Conservation (phyloP, 2,113 vertebrate species). For the Sinocyclocheilus grahami region DNA sequence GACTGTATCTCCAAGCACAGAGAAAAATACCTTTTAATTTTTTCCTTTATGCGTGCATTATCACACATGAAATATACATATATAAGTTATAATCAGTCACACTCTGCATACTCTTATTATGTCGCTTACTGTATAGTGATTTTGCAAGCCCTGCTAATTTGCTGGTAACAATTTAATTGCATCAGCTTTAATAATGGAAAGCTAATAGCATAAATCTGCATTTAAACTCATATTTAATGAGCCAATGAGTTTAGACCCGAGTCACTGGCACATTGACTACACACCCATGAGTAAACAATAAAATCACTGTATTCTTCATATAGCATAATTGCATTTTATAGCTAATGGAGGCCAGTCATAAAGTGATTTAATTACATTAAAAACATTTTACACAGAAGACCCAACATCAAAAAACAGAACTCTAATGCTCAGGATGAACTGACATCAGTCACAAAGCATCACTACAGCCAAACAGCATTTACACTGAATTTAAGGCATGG, state of each 20-base stretch:
- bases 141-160: conserved; percentile 39
- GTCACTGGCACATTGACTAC: not conserved
- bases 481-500: not conserved
- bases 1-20: not conserved
- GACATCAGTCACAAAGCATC: not conserved
- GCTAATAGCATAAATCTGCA: not conserved
- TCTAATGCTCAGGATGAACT: too few species aligned
- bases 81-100: conserved; percentile 14
- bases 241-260: not conserved
- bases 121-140: conserved; percentile 11
- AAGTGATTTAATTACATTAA: not conserved
- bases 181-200: conserved; percentile 20
- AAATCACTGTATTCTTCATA: not conserved
- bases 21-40: not conserved
- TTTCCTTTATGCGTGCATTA: not conserved
- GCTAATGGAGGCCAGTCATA: not conserved
- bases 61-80: not conserved
- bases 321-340: not conserved
- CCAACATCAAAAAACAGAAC: not conserved
- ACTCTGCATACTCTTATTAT: conserved; percentile 1
- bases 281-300: not conserved
- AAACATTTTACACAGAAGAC: not conserved
- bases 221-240: conserved; percentile 7
- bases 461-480: conserved; percentile 14
- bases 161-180: conserved; percentile 15